Conservation (phyloP, 2,888 invertebrate species). For the Sarcophaga rosellei region DNA sequence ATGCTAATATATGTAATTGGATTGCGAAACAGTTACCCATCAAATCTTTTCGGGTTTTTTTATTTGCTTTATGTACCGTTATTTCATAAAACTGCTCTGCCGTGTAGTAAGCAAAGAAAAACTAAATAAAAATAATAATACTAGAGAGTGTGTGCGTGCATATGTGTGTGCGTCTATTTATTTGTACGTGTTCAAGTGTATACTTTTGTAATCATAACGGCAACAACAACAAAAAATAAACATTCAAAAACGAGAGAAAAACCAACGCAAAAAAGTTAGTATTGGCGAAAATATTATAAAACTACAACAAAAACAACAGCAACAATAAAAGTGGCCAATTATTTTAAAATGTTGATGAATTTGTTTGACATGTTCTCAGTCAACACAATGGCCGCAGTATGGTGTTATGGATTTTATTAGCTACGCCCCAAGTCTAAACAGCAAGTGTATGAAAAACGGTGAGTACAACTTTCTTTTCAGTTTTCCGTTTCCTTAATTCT, state of each 20-base stretch:
- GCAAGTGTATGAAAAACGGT: slow-evolving; percentile 41
- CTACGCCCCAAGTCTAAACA: slow-evolving; percentile 60
- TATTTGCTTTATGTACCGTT: slow-evolving; percentile 17
- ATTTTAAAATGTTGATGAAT: slow-evolving; percentile 53
- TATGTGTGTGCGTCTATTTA: slow-evolving; percentile 34
- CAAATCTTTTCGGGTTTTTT: slow-evolving; percentile 42
- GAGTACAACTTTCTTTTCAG: slow-evolving; percentile 19
- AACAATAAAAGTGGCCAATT: slow-evolving; percentile 51
- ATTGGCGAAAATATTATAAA: slow-evolving; percentile 45
- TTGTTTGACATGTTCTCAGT: slow-evolving; percentile 36
- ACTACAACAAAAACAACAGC: slow-evolving; percentile 24
- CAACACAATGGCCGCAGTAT: not conserved
- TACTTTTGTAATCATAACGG: slow-evolving; percentile 48
- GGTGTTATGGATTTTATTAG: slow-evolving; percentile 36
- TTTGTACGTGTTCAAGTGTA: slow-evolving; percentile 65
- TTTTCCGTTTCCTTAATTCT: slow-evolving; percentile 33
- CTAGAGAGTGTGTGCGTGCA: not conserved
- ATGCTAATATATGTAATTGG: slow-evolving; percentile 62
- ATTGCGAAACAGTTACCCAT: slow-evolving; percentile 60
- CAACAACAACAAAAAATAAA: slow-evolving; percentile 19
- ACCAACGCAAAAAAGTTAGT: not conserved
- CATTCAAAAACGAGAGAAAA: slow-evolving; percentile 18
- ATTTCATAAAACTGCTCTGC: slow-evolving; percentile 46
- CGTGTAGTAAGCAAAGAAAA: slow-evolving; percentile 37
- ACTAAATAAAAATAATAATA: slow-evolving; percentile 11